Conservation (phyloP, 2,797 vertebrate species). For the Aselliscus stoliczkanus region DNA sequence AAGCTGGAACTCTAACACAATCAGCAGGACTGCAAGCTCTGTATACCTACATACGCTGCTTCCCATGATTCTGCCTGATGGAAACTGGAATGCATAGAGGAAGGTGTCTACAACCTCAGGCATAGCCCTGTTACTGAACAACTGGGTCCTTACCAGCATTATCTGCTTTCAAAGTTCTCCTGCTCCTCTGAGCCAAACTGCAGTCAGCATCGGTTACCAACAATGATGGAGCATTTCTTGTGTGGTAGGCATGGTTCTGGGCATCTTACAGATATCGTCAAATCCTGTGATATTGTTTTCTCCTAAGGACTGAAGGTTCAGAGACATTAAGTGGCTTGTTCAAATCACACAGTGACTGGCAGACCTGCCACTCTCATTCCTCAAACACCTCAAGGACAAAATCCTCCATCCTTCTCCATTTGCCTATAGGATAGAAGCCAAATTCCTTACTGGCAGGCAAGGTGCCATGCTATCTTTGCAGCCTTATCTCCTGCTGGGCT, state of each 20-base stretch:
- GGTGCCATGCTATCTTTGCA: slow-evolving; percentile 53
- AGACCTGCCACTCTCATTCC: neutral
- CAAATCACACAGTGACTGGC: neutral
- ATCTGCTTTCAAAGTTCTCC: neutral
- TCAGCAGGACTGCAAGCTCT: neutral
- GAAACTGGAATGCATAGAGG: neutral
- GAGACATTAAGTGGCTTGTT: neutral
- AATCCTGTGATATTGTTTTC: neutral
- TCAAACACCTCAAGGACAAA: slow-evolving; percentile 54
- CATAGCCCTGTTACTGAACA: neutral
- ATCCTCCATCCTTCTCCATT: slow-evolving; percentile 27
- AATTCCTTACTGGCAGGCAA: slow-evolving; percentile 45
- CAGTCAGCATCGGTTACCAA: neutral
- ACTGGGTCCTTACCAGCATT: neutral
- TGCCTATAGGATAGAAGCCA: slow-evolving; percentile 54
- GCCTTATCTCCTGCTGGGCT: slow-evolving; percentile 61
- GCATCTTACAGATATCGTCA: neutral
- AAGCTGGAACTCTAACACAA: neutral
- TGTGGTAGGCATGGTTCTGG: neutral
- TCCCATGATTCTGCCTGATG: too few relatives aligned
- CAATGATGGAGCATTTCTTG: neutral
- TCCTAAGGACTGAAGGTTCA: neutral
- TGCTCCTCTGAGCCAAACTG: neutral
- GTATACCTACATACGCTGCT: rapidly evolving
- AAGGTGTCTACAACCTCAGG: neutral